Evolutionary conservation across 2,888 invertebrate genomes (phyloP), one percentile per base, ranked within the genome.

Genomic region (Desoria tigrina): DNA sequence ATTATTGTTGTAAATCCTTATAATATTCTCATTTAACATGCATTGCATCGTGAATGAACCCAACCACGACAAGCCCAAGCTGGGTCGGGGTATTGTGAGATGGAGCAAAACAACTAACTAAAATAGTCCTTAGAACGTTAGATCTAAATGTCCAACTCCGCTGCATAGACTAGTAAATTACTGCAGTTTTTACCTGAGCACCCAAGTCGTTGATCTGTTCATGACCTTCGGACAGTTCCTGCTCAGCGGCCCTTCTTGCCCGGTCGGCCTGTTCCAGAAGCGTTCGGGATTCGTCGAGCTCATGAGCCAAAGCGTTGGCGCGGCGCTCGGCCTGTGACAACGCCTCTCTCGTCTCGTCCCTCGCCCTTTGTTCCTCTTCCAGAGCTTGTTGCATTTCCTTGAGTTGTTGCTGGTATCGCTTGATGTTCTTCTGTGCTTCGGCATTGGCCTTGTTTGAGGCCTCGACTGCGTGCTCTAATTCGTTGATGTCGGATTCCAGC

Each of bases 401-500:
- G 81, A 97, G 88, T 83, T 96, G 95, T 83, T 91, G 92, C 84
- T 97, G 96, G 88, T 82, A 81, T 37, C 71, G 82, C 79, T 84
- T 84, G 77, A 83, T 81, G 78, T 81, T 84, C 81, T 84, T 84
- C 77, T 85, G 83, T 32, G 82, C 79, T 70, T 84, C 84, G 54
- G 82, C 82, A 68, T 81, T 81, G 2, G 74, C 74, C 73, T 84
- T 94, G 88, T 98, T 98, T 81, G 98, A 95, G 83, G 94, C 94
- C 84, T 99, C 98, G 82, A 98, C 86, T 80, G 96, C 96, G 79
- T 98, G 95, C 83, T 99, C 98, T 74, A 99, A 88, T 84, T 98
- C 98, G 83, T 97, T 98, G 86, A 99, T 98, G 86, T 99, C 98
- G 79, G 93, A 92, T 84, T 99, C 99, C 81, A 99, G 88, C 86